A percentile compares a stretch with the other conserved stretches of the same genome.
Conservation (phyloP, 2,113 vertebrate species). For the Larimichthys crocea region DNA sequence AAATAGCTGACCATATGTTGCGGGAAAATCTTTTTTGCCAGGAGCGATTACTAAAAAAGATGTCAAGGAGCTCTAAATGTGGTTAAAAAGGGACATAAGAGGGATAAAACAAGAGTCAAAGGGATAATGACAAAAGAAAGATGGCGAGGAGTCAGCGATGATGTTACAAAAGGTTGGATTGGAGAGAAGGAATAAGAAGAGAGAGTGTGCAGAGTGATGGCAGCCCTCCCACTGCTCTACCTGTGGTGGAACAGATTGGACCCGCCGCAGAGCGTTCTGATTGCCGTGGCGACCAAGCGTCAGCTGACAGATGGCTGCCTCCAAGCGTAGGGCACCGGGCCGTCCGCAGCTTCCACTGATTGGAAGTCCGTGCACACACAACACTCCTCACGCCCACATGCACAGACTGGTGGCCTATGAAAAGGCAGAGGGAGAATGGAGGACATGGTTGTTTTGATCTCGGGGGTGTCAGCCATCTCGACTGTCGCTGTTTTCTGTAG, state of each 20-base stretch:
- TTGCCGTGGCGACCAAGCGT: slow-evolving; percentile 79
- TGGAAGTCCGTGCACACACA: slow-evolving; percentile 62
- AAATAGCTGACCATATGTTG: neutral
- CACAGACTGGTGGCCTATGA: slow-evolving; percentile 43
- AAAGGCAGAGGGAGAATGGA: slow-evolving; percentile 47
- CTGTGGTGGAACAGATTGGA: slow-evolving; percentile 86
- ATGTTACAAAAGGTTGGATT: slow-evolving; percentile 39
- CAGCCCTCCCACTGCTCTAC: slow-evolving; percentile 73
- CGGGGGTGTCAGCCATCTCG: slow-evolving; percentile 27
- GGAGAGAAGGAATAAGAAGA: slow-evolving; percentile 60
- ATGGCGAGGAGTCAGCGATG: slow-evolving; percentile 24
- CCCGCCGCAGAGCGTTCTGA: slow-evolving; percentile 79
- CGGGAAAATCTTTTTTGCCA: neutral
- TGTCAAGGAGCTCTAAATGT: neutral
- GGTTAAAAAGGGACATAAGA: neutral
- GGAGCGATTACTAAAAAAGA: neutral
- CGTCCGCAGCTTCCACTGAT: slow-evolving; percentile 63
- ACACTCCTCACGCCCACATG: slow-evolving; percentile 48
- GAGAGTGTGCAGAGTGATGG: slow-evolving; percentile 50
- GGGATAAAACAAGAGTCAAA: neutral
- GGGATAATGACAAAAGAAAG: slow-evolving; percentile 33
- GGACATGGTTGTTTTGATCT: slow-evolving; percentile 66
- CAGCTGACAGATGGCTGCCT: slow-evolving; percentile 85
- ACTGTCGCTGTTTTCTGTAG: slow-evolving; percentile 22
- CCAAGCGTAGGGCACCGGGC: slow-evolving; percentile 72